Percentiles rank a stretch among this genome's conserved stretches.
phyloP scores from a whole-genome alignment of 64 coral and sea anemone genomes.

The Stylophora pistillata region DNA sequence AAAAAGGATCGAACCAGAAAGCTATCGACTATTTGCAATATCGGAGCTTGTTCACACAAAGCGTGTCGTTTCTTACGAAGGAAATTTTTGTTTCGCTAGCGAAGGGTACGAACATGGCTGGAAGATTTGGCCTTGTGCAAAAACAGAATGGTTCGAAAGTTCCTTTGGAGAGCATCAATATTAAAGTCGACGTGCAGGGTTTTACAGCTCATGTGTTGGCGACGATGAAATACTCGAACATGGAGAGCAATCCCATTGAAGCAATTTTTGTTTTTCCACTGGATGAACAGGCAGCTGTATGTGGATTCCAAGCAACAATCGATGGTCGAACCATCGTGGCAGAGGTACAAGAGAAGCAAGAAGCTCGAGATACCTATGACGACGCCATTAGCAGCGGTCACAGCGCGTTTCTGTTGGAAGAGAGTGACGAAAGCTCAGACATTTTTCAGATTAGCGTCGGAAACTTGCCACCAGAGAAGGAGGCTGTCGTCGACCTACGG shows the following conservation, averaged over 20 bases:
- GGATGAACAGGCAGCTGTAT: conserved; percentile 61
- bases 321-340: conserved; percentile 66
- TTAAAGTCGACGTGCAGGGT: conserved; percentile 47
- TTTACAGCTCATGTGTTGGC: conserved; percentile 59
- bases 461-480: conserved; percentile 67
- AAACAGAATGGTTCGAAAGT: conserved; percentile 22
- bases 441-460: conserved; percentile 86
- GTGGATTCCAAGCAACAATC: conserved; percentile 61
- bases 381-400: conserved; percentile 80
- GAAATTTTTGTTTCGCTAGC: background rate
- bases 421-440: conserved; percentile 84
- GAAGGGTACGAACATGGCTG: background rate
- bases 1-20: no score
- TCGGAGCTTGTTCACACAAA: background rate
- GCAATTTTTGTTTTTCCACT: conserved; percentile 59
- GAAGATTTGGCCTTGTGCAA: conserved; percentile 44
- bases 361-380: conserved; percentile 76
- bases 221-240: conserved; percentile 60
- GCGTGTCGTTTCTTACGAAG: no score
- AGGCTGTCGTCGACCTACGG: conserved; percentile 45
- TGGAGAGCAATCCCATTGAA: conserved; percentile 51
- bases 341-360: conserved; percentile 84
- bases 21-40: background rate
- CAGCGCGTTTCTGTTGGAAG: conserved; percentile 73
- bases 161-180: conserved; percentile 53